Evolutionary conservation across 2,113 vertebrate species (phyloP).

Genomic region (Atherinomorus stipes): DNA sequence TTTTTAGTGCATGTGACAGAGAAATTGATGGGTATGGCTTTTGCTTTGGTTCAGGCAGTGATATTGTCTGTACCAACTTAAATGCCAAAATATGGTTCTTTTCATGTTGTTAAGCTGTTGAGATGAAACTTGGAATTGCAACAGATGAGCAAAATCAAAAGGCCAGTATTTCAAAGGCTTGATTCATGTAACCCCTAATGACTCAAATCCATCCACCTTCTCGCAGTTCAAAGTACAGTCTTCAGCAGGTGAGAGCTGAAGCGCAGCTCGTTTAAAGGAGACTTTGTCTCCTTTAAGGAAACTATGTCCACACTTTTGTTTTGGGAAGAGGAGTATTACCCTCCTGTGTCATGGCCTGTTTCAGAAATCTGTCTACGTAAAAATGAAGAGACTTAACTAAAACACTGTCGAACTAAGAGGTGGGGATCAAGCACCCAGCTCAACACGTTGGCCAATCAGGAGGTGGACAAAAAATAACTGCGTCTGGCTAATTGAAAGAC

Average conservation of each 20-base stretch:
- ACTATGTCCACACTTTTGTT: too few species aligned
- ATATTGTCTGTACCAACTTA: neutral
- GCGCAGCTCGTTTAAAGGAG: neutral
- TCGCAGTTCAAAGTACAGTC: conserved; percentile 48
- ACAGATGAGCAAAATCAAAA: conserved; percentile 57
- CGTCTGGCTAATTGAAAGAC: too few species aligned
- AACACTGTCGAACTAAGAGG: too few species aligned
- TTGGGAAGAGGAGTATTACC: too few species aligned
- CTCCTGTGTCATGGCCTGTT: too few species aligned
- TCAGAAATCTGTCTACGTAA: too few species aligned
- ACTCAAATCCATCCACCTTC: conserved; percentile 54
- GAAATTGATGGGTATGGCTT: neutral
- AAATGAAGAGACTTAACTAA: too few species aligned
- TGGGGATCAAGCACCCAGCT: too few species aligned
- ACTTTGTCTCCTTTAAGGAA: too few species aligned
- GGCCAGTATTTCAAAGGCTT: conserved; percentile 25
- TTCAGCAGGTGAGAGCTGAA: conserved; percentile 37
- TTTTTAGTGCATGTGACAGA: neutral
- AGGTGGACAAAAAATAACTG: too few species aligned
- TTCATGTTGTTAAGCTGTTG: neutral
- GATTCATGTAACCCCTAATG: conserved; percentile 31
- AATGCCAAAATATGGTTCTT: conserved; percentile 8
- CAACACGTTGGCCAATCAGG: too few species aligned
- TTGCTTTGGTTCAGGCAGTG: neutral
- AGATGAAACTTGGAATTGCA: conserved; percentile 39